Evolutionary conservation across 2,888 invertebrate genomes (phyloP).

Genomic region (Lithophane ornitopus): DNA sequence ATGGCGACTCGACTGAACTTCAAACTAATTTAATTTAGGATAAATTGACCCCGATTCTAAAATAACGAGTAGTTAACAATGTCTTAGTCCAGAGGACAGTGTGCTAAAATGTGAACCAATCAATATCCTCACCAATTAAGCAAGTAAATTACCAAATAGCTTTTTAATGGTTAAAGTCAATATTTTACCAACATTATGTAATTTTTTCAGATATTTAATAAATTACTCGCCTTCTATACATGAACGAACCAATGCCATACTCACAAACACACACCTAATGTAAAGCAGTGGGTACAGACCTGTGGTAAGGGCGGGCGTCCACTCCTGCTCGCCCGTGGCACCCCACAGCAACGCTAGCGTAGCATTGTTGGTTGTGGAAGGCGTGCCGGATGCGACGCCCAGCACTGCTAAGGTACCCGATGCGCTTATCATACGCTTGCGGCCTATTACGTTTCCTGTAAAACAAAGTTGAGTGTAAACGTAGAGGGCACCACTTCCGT

Average conservation of each 20-base stretch:
- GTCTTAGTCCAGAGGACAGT: not conserved
- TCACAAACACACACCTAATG: slow-evolving; percentile 39
- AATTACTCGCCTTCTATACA: slow-evolving; percentile 16
- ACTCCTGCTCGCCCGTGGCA: slow-evolving; percentile 98
- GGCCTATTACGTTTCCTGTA: slow-evolving; percentile 83
- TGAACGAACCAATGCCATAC: slow-evolving; percentile 36
- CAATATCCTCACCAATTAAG: slow-evolving; percentile 24
- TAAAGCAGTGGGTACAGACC: slow-evolving; percentile 88
- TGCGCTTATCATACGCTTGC: slow-evolving; percentile 86
- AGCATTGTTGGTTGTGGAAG: slow-evolving; percentile 86
- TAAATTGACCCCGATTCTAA: not conserved
- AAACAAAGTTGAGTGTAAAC: slow-evolving; percentile 12
- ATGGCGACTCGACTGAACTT: not conserved
- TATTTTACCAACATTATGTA: not conserved
- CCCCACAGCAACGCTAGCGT: slow-evolving; percentile 96
- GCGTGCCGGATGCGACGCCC: slow-evolving; percentile 71
- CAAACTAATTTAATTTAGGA: slow-evolving; percentile 9
- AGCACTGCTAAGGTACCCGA: slow-evolving; percentile 78
- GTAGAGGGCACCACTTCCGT: slow-evolving; percentile 9
- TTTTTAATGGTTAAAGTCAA: not conserved
- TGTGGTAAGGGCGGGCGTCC: slow-evolving; percentile 98
- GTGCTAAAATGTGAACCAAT: slow-evolving; percentile 38
- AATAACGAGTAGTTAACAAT: not conserved
- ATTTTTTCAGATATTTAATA: slow-evolving; percentile 10
- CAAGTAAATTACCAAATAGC: slow-evolving; percentile 38